Conservation (phyloP, 2,113 vertebrate genomes). For the Onychostruthus taczanowskii region DNA sequence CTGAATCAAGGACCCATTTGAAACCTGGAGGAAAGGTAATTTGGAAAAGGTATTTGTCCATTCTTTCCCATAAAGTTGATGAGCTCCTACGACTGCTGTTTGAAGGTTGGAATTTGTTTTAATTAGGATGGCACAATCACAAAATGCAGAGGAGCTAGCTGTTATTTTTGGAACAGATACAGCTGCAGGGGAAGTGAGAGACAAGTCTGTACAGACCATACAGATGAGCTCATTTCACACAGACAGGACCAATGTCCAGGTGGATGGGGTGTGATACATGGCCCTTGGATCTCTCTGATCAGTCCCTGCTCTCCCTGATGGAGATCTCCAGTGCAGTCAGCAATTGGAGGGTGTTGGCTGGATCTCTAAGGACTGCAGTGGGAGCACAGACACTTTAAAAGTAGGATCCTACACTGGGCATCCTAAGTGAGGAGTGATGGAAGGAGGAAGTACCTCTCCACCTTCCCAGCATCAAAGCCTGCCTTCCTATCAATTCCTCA, state of each 20-base stretch:
- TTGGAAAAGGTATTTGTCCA: background rate
- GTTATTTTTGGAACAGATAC: slow-evolving; percentile 47
- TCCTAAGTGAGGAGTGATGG: background rate
- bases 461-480: background rate
- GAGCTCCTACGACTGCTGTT: background rate
- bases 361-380: background rate
- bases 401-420: background rate
- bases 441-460: background rate
- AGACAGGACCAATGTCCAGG: background rate
- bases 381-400: background rate
- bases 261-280: background rate
- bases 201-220: background rate
- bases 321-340: background rate
- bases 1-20: background rate
- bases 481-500: background rate
- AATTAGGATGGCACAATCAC: slow-evolving; percentile 47
- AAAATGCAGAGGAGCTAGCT: slow-evolving; percentile 42
- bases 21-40: background rate
- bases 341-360: background rate
- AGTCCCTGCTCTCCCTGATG: background rate
- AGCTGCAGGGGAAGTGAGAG: slow-evolving; percentile 22
- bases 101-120: slow-evolving; percentile 13
- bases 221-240: background rate
- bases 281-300: background rate
- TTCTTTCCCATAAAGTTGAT: background rate